Base-by-base conservation (phyloP, 2,797 vertebrate species). In the Psittacula derbiana region DNA sequence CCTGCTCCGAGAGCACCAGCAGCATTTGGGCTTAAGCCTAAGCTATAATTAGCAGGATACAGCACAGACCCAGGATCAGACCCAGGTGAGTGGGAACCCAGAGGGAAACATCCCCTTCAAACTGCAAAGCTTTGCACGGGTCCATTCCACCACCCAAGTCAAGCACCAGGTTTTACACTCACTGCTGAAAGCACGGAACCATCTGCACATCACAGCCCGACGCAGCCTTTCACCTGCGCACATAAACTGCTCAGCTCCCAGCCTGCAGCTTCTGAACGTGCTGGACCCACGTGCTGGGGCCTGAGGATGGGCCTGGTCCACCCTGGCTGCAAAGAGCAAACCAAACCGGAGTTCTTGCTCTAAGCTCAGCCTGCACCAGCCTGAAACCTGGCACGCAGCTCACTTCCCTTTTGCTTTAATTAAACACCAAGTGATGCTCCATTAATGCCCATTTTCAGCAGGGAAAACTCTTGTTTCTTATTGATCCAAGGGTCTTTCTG, bases 211-310 rank as follows among this genome's bases (percentile, higher is more conserved):
- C 53, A 1, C 4, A 12, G 14, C 3, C 41, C 3, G 62, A 5
- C 2, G 1, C 67, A 53, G 73, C 78, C 38, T 25, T 55, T 41
- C 5, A 2, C 72, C 11, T 40, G 20, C 2, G 33, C 44, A 67
- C 67, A 4, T 28, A 1, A 57, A 12, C 53, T 40, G 41, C 86
- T 31, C 69, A 20, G 25, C 28, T 10, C 17, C 71, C 8, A 5
- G 0, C 25, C 8, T 7, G 11, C 0, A 20, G 30, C 1, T 53
- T 20, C 17, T 1, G n/a, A 31, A 40, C 2, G 30, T 1, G 10
- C 3, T 4, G 50, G 69, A 30, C 14, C 7, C 2, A 12, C 0
- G 4, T 2, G n/a, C 71, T 74, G 43, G 43, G 36, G 33, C n/a
- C 55, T 24, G 21, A 33, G 70, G 74, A 10, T 0, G 44, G 0